phyloP scores from a whole-genome alignment of 2,113 vertebrate species.

The Platanista minor region DNA sequence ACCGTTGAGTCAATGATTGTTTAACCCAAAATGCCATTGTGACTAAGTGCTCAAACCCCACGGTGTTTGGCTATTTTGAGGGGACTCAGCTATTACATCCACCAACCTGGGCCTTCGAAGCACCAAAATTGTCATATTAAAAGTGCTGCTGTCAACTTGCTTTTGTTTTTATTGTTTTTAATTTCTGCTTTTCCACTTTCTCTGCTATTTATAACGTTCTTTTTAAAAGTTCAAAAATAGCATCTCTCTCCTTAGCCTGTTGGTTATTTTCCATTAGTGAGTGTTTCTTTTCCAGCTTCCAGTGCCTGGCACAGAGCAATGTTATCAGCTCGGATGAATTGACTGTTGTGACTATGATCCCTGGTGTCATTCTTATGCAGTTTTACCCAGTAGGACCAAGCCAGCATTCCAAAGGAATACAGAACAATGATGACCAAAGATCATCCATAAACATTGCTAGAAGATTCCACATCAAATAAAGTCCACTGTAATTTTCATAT shows the following conservation, averaged over 20 bases:
- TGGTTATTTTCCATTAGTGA: constrained; percentile 65
- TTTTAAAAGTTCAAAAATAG: constrained; percentile 76
- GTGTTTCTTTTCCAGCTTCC: constrained; percentile 25
- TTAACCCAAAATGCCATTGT: constrained; percentile 84
- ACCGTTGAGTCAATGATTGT: constrained; percentile 84
- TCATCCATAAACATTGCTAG: background rate
- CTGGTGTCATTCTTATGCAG: background rate
- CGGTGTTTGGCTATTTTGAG: constrained; percentile 76
- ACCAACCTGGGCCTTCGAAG: constrained; percentile 51
- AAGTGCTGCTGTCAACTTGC: constrained; percentile 56
- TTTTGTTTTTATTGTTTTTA: constrained; percentile 76
- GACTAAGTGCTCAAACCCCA: constrained; percentile 80
- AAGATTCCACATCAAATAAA: background rate
- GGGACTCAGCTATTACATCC: constrained; percentile 75
- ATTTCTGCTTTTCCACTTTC: constrained; percentile 71
- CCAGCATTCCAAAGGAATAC: background rate
- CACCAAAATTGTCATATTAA: constrained; percentile 72
- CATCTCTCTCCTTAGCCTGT: constrained; percentile 64
- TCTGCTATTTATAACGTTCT: constrained; percentile 73
- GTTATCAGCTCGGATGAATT: constrained; percentile 53
- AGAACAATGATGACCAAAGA: background rate
- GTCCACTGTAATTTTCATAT: constrained; percentile 1
- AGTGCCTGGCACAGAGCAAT: background rate
- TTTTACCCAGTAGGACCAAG: background rate
- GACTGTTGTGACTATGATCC: background rate